These are phyloP conservation scores for Lasiurus cinereus DNA, from an alignment of 2,113 vertebrate genomes.

Conservation along the genomic window DNA sequence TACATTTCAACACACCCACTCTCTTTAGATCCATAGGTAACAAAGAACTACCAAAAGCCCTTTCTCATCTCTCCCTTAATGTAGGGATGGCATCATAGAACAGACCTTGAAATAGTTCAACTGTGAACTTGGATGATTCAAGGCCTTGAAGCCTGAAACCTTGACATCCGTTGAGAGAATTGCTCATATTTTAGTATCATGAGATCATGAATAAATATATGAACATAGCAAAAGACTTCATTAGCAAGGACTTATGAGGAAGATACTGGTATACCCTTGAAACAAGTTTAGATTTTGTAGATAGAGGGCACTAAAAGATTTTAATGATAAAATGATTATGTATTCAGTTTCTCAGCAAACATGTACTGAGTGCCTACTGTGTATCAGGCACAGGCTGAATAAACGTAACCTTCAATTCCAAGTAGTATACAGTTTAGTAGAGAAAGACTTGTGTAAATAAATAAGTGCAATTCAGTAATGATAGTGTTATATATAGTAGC, in stretches of 20 bases:
- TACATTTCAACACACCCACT: slow-evolving; percentile 75
- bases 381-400: not conserved
- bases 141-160: slow-evolving; percentile 36
- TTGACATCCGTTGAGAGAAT: not conserved
- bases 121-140: slow-evolving; percentile 58
- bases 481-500: not conserved
- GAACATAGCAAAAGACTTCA: not conserved
- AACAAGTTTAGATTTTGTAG: slow-evolving; percentile 11
- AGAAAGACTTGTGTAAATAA: not conserved
- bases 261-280: not conserved
- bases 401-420: not conserved
- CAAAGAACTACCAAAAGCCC: slow-evolving; percentile 72
- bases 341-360: not conserved
- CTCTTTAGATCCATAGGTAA: slow-evolving; percentile 75
- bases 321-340: slow-evolving; percentile 24
- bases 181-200: slow-evolving; percentile 49
- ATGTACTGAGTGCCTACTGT: not conserved
- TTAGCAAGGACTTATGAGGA: not conserved
- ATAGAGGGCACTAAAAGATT: not conserved
- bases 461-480: not conserved
- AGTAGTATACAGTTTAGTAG: not conserved
- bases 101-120: slow-evolving; percentile 66
- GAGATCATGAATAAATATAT: slow-evolving; percentile 53
- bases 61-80: slow-evolving; percentile 66
- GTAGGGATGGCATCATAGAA: slow-evolving; percentile 28